Evolutionary conservation across 2,888 invertebrate species (phyloP), one percentile per base, ranked within the genome.

Genomic region (Trichacis sp.): DNA sequence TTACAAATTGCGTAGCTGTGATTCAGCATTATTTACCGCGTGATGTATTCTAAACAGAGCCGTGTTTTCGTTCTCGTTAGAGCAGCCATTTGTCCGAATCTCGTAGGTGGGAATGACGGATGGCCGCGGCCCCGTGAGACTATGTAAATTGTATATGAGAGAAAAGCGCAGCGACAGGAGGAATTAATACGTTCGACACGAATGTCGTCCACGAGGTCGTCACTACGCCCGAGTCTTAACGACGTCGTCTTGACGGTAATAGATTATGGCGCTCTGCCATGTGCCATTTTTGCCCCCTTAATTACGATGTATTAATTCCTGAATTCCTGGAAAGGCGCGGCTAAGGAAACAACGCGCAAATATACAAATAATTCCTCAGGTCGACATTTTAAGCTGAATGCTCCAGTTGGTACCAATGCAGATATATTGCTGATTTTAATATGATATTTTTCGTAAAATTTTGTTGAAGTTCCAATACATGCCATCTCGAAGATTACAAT

Each of bases 211-310:
- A n/a, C n/a, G 45, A 51, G 64, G 55, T 55, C 57, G 58, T 49
- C 36, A 61, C 59, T 58, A 54, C 53, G 51, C 51, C 54, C 45
- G 59, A 40, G 52, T 24, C 61, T 68, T 73, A 74, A 74, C 72
- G 73, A 72, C 61, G 71, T 54, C 64, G 73, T 76, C 70, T 70
- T 63, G 73, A 74, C 74, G 72, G 72, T 73, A 76, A 76, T 75
- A 75, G 76, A 76, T 72, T 62, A 54, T 76, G 77, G 76, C 76
- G 73, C 62, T 42, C 47, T 76, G 77, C 76, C 76, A 75, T 61
- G 54, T 42, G 24, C 48, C 40, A 33, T 24, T 24, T 24, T 24
- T 8, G 8, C 3, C 24, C 24, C 3, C 24, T 24, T 24, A 3
- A 24, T 24, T 24, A 24, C 3, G 24, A n/a, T n/a, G 24, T 8